These are phyloP conservation scores for Muntiacus reevesi DNA, from an alignment of 2,113 vertebrate genomes.

Conservation along the genomic window DNA sequence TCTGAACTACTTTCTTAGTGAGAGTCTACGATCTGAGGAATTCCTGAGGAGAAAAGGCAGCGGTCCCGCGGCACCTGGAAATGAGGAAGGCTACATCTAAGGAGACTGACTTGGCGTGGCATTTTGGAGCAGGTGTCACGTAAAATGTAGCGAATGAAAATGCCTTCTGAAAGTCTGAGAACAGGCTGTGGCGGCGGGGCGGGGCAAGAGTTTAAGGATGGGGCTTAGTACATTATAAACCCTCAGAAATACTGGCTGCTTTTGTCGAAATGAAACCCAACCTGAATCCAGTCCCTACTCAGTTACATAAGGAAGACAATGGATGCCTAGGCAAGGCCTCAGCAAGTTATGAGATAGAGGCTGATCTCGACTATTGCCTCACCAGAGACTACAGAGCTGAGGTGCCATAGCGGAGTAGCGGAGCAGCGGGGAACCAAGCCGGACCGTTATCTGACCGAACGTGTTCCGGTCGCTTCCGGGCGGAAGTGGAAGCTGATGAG, in stretches of 20 bases:
- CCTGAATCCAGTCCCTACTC: background rate
- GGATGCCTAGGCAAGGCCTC: background rate
- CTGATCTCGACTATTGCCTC: background rate
- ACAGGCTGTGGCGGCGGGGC: background rate
- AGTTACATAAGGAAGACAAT: no score
- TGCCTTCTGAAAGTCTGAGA: background rate
- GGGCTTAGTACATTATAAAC: background rate
- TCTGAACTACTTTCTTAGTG: background rate
- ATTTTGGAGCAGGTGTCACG: background rate
- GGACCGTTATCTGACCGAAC: accelerated
- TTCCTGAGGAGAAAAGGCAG: background rate
- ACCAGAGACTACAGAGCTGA: no score
- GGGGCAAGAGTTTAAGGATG: background rate
- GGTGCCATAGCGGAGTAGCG: no score
- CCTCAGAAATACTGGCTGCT: background rate
- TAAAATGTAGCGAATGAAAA: background rate
- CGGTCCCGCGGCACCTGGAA: background rate
- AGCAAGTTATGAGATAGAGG: accelerated
- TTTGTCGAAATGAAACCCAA: background rate
- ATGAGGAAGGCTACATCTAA: background rate
- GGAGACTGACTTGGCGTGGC: background rate
- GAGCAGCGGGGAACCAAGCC: accelerated
- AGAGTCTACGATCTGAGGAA: background rate
- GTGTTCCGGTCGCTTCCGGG: accelerated
- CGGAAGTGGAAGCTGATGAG: background rate